Conservation (phyloP, 2,888 invertebrate species). For the Tachina lurida region DNA sequence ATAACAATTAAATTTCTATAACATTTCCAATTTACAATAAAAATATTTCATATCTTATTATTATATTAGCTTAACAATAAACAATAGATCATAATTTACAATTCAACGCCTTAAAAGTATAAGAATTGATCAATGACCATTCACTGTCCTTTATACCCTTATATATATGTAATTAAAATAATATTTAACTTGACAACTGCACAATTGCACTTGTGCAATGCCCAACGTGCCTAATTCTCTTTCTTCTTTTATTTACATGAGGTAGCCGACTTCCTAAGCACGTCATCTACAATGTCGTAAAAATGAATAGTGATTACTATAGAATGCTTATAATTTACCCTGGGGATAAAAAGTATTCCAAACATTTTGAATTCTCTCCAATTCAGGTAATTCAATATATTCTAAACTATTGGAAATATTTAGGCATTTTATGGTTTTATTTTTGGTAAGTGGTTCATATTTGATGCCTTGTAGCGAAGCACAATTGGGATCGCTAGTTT, state of each 20-base stretch:
- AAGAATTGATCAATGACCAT: constrained; percentile 22
- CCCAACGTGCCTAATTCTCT: background rate
- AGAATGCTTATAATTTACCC: constrained; percentile 73
- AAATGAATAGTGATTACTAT: background rate
- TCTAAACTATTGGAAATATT: constrained; percentile 78
- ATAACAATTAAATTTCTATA: background rate
- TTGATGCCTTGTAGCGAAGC: constrained; percentile 73
- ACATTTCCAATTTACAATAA: too few species aligned
- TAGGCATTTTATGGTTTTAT: constrained; percentile 75
- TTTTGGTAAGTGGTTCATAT: constrained; percentile 75
- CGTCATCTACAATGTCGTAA: background rate
- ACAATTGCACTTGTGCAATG: constrained; percentile 18
- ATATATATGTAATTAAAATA: constrained; percentile 48
- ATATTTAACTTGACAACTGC: background rate
- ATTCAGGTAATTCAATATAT: constrained; percentile 77
- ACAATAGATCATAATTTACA: constrained; percentile 10
- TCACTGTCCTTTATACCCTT: constrained; percentile 30
- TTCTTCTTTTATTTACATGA: constrained; percentile 59
- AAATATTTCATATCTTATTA: background rate
- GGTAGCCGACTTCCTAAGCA: constrained; percentile 62
- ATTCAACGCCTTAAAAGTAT: constrained; percentile 17
- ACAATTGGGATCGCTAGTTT: constrained; percentile 79
- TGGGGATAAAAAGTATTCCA: constrained; percentile 79
- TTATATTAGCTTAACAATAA: constrained; percentile 8
- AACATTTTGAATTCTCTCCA: constrained; percentile 75